Percentiles rank a stretch among this genome's conserved stretches.
Conservation (phyloP, 2,888 invertebrate species). For the Mythimna ferrago region DNA sequence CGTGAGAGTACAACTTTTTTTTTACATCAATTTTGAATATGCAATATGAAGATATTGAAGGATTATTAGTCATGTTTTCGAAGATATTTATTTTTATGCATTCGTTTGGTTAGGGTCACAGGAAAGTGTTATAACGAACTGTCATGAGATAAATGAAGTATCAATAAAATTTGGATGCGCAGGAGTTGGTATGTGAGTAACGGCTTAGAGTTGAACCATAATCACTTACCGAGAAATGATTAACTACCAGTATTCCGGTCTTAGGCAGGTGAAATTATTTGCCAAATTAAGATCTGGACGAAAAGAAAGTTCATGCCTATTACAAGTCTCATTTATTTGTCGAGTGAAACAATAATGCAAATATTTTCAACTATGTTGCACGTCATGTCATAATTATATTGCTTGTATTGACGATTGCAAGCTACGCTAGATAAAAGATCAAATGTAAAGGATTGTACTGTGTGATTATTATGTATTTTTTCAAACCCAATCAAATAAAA, state of each 20-base stretch:
- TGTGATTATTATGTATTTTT: not conserved
- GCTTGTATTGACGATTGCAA: slow-evolving; percentile 27
- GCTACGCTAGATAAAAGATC: not conserved
- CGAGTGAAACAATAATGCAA: slow-evolving; percentile 28
- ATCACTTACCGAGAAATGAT: slow-evolving; percentile 15
- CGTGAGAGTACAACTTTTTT: slow-evolving; percentile 79
- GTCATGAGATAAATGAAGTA: slow-evolving; percentile 72
- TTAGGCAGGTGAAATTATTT: slow-evolving; percentile 9
- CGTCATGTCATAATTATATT: slow-evolving; percentile 31
- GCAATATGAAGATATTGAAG: slow-evolving; percentile 88
- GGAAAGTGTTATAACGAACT: slow-evolving; percentile 76
- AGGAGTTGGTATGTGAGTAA: slow-evolving; percentile 22
- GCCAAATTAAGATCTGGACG: slow-evolving; percentile 7
- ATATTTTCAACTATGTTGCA: slow-evolving; percentile 24
- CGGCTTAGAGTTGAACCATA: slow-evolving; percentile 6
- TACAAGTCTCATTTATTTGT: slow-evolving; percentile 29
- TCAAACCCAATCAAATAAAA: not conserved
- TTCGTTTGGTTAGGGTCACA: slow-evolving; percentile 73
- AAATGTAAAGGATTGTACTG: not conserved
- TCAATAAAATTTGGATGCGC: slow-evolving; percentile 50
- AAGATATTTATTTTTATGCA: slow-evolving; percentile 75
- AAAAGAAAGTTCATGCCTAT: slow-evolving; percentile 29
- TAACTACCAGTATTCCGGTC: not conserved
- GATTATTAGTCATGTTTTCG: slow-evolving; percentile 83
- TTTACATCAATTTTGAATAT: slow-evolving; percentile 81